phyloP scores from a whole-genome alignment of 2,888 invertebrate species.

The Agapostemon virescens region DNA sequence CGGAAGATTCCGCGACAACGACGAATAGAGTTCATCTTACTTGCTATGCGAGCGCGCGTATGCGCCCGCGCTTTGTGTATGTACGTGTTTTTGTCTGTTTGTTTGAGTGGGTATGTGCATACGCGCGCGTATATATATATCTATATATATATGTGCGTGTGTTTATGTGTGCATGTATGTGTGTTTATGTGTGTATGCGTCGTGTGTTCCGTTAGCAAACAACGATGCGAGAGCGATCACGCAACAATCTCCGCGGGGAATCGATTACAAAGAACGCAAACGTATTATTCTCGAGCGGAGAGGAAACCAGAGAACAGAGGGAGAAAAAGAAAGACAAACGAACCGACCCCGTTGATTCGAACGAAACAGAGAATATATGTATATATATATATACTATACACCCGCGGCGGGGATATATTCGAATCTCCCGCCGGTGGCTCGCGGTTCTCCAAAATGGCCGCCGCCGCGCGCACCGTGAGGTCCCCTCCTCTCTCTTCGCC shows the following conservation, averaged over 20 bases:
- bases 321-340: neutral
- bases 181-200: neutral
- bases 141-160: no score
- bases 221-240: constrained; percentile 20
- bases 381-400: no score
- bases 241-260: neutral
- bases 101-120: no score
- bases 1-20: constrained; percentile 24
- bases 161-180: no score
- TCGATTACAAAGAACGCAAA: constrained; percentile 35
- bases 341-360: neutral
- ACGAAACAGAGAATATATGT: constrained; percentile 31
- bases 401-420: constrained; percentile 65
- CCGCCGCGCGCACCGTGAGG: constrained; percentile 52
- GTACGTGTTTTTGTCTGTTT: no score
- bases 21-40: constrained; percentile 3
- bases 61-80: neutral
- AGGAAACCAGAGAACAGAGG: constrained; percentile 9
- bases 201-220: constrained; percentile 18
- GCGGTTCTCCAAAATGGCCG: constrained; percentile 78
- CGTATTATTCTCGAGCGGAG: constrained; percentile 19
- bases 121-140: no score
- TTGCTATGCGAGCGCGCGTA: neutral
- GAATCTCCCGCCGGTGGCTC: constrained; percentile 68
- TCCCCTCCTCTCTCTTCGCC: constrained; percentile 47